A percentile compares a stretch with the other conserved stretches of the same genome.
Evolutionary conservation across 2,113 vertebrate species (phyloP).

Genomic region (Podilymbus podiceps): DNA sequence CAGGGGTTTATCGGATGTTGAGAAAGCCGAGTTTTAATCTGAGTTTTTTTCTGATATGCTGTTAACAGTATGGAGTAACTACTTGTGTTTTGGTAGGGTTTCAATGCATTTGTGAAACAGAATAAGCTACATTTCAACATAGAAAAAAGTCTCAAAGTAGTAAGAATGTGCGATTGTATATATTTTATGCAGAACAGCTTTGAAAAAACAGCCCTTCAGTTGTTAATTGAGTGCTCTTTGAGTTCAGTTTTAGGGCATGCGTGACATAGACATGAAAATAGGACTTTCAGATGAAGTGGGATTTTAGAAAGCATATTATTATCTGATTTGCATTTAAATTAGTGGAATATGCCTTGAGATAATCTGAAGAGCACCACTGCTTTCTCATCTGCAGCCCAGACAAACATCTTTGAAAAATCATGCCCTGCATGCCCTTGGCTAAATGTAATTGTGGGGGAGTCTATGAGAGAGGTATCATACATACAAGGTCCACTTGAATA

Average conservation of each 20-base stretch:
- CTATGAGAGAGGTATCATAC: not conserved
- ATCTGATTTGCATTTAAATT: slow-evolving; percentile 28
- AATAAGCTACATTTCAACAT: not conserved
- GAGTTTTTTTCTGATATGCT: not conserved
- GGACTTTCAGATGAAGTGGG: not conserved
- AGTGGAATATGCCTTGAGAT: not conserved
- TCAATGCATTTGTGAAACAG: not conserved
- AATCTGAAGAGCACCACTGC: not conserved
- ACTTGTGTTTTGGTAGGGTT: not conserved
- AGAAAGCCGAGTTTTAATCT: not conserved
- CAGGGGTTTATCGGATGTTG: not conserved
- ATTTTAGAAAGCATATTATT: not conserved
- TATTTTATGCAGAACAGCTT: not conserved
- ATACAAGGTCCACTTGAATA: not conserved
- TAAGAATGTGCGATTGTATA: not conserved
- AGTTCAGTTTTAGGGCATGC: not conserved
- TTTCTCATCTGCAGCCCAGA: not conserved
- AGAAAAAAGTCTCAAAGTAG: not conserved
- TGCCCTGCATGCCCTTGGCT: not conserved
- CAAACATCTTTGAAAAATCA: not conserved
- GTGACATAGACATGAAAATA: not conserved
- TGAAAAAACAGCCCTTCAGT: not conserved
- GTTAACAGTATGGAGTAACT: not conserved
- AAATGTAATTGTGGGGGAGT: accelerated
- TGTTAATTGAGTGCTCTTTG: not conserved